These are phyloP conservation scores for Argyresthia albistria DNA, from an alignment of 2,888 invertebrate genomes.

Conservation along the genomic window DNA sequence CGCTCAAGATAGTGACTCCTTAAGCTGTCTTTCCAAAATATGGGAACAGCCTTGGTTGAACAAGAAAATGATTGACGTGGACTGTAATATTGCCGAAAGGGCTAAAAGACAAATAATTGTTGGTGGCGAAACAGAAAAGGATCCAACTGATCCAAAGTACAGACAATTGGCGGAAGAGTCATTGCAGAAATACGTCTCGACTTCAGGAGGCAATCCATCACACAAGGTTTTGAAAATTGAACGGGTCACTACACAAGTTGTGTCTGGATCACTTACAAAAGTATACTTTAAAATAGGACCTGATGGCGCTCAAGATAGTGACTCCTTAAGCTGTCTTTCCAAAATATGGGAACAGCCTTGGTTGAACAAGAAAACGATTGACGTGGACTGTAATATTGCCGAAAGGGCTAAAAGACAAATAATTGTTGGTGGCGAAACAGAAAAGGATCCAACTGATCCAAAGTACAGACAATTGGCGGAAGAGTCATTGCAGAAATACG, in stretches of 20 bases:
- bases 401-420: conserved; percentile 6
- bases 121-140: conserved; percentile 2
- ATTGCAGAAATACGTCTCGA: conserved; percentile 15
- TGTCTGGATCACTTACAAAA: conserved; percentile 53
- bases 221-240: conserved; percentile 28
- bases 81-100: conserved; percentile 11
- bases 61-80: conserved; percentile 16
- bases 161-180: conserved; percentile 18
- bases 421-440: conserved; percentile 3
- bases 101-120: conserved; percentile 1
- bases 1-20: conserved; percentile 9
- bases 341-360: conserved; percentile 15
- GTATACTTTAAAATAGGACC: conserved; percentile 42
- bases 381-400: conserved; percentile 13
- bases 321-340: conserved; percentile 8
- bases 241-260: conserved; percentile 47
- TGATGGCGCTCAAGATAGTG: conserved; percentile 3
- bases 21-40: conserved; percentile 3
- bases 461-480: conserved; percentile 20
- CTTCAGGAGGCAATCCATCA: conserved; percentile 7
- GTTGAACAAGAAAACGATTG: conserved; percentile 17
- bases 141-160: conserved; percentile 5
- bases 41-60: conserved; percentile 19
- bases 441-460: conserved; percentile 18
- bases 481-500: conserved; percentile 22